phyloP scores from a whole-genome alignment of 2,797 vertebrate genomes.

The Euthynnus affinis region DNA sequence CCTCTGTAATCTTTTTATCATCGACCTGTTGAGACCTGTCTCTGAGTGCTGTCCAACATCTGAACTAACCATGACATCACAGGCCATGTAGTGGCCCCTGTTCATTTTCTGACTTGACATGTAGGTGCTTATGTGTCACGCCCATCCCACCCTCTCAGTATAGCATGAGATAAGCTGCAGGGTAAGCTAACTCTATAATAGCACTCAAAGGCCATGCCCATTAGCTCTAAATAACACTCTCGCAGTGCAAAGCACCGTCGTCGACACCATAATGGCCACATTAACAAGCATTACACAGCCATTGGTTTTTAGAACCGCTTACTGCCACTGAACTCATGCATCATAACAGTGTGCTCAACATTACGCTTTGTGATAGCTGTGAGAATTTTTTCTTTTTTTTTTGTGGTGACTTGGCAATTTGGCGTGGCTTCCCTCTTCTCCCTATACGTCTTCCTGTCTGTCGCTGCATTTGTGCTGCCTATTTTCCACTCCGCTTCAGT shows the following conservation, averaged over 20 bases:
- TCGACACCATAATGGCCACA: conserved; percentile 78
- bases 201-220: conserved; percentile 74
- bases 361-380: conserved; percentile 35
- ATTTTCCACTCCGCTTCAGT: conserved; percentile 44
- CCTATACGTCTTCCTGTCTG: conserved; percentile 11
- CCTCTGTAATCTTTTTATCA: conserved; percentile 60
- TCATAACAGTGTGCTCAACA: conserved; percentile 74
- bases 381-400: conserved; percentile 36
- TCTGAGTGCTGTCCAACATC: conserved; percentile 43
- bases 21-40: conserved; percentile 47
- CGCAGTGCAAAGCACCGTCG: conserved; percentile 63
- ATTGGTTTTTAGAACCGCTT: conserved; percentile 83
- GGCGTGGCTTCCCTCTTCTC: conserved; percentile 23
- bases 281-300: conserved; percentile 85
- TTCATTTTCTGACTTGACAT: conserved; percentile 56
- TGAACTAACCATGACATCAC: conserved; percentile 68
- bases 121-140: conserved; percentile 47
- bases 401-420: conserved; percentile 50
- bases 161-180: conserved; percentile 62
- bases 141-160: conserved; percentile 37
- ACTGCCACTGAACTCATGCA: conserved; percentile 74
- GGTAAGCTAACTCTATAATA: conserved; percentile 69
- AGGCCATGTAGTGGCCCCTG: conserved; percentile 7
- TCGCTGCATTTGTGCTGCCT: conserved; percentile 12
- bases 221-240: conserved; percentile 80